A percentile compares a stretch with the other conserved stretches of the same genome.
Conservation (phyloP, 2,888 invertebrate species). For the Drosophila suboccidentalis region DNA sequence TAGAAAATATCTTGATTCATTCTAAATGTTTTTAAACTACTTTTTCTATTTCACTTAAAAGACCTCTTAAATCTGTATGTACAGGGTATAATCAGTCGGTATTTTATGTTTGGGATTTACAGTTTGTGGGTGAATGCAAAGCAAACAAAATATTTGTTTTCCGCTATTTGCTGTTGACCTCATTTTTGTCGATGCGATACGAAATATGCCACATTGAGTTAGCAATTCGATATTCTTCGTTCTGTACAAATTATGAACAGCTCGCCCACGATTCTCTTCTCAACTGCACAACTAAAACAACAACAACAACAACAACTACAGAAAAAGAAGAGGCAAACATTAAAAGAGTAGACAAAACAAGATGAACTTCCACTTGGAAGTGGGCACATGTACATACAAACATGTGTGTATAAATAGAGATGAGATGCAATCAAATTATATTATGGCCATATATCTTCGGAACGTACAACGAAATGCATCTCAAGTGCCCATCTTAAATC, state of each 20-base stretch:
- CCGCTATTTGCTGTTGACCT: conserved; percentile 61
- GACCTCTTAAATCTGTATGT: neutral
- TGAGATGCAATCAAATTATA: conserved; percentile 73
- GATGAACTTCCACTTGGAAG: conserved; percentile 55
- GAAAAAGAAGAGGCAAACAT: conserved; percentile 7
- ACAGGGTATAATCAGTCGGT: conserved; percentile 4
- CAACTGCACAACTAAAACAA: neutral
- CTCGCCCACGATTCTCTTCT: conserved; percentile 37
- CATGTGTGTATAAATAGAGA: conserved; percentile 48
- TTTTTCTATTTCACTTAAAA: neutral
- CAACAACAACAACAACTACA: conserved; percentile 9
- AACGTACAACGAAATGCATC: conserved; percentile 54
- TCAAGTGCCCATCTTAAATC: conserved; percentile 68
- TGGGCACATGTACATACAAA: conserved; percentile 17
- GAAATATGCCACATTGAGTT: conserved; percentile 62
- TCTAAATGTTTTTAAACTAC: no score
- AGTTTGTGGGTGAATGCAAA: conserved; percentile 13
- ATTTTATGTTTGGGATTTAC: conserved; percentile 4
- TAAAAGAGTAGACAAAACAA: conserved; percentile 22
- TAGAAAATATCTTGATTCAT: no score
- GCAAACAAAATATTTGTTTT: conserved; percentile 28
- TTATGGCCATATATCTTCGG: conserved; percentile 64
- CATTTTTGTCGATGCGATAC: conserved; percentile 55
- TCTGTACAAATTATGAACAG: conserved; percentile 70
- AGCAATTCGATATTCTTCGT: conserved; percentile 60